Base-by-base conservation (phyloP, 1,140 invertebrate genomes). In the Matsumurasca onukii region DNA sequence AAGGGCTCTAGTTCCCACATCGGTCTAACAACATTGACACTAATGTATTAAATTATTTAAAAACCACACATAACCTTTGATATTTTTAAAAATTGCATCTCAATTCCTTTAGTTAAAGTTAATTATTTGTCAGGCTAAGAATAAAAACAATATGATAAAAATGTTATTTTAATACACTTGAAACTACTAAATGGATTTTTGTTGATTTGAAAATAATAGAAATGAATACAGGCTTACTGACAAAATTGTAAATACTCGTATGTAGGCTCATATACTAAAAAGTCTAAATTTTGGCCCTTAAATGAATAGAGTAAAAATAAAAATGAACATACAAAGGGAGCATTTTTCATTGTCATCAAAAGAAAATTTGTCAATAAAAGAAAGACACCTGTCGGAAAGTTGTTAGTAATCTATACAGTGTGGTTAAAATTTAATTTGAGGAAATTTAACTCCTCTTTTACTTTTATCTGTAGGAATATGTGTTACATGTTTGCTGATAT, bases 21-120 rank as follows among this genome's bases (percentile, higher is more conserved):
- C 12, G n/a, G 31, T 31, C 62, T 65, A 65, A 65, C 31, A 65
- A 65, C 62, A 65, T 65, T 65, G 62, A 65, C 22, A 48, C 27
- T 20, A 24, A 9, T 65, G 30, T 27, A 3, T n/a, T 65, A 65
- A 59, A 20, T 65, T 24, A 25, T 65, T 39, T 25, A 65, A 65
- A 65, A 65, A 65, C 27, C 34, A 65, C 62, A 65, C 25, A 65
- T 65, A 65, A 65, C 62, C 12, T 65, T 27, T 24, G 24, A 29
- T 31, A 3, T 20, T 31, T 63, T 25, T 25, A 63, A 63, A 63
- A 30, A 15, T 63, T 24, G 31, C 59, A 65, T 45, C 31, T 65
- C 62, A 65, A 65, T 65, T 65, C 62, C 62, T 65, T 65, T 45
- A 63, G 34, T 63, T 63, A 2, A 34, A 63, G 39, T 63, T 24